Percentiles rank a stretch among this genome's conserved stretches.
phyloP scores from a whole-genome alignment of 2,888 invertebrate species.

The Andricus curvator region DNA sequence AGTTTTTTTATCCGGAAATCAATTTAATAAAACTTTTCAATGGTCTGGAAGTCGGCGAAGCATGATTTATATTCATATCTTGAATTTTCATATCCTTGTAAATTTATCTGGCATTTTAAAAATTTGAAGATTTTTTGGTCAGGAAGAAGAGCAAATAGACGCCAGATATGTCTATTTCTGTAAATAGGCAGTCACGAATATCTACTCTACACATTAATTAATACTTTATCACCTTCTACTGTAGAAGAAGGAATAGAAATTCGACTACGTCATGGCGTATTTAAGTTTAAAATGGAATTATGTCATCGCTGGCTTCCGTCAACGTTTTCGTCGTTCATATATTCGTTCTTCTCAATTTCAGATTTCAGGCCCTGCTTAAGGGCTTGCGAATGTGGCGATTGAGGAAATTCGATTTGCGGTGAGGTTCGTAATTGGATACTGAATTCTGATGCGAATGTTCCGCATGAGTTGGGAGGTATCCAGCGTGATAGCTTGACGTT shows the following conservation, averaged over 20 bases:
- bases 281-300: background rate
- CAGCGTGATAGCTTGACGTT: slow-evolving; percentile 28
- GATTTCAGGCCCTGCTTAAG: background rate
- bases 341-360: background rate
- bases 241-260: background rate
- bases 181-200: too few species aligned
- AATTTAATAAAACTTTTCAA: too few species aligned
- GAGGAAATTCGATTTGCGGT: slow-evolving; percentile 35
- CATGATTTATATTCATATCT: too few species aligned
- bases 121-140: too few species aligned
- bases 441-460: slow-evolving; percentile 37
- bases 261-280: background rate
- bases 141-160: too few species aligned
- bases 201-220: too few species aligned
- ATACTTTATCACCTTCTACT: background rate
- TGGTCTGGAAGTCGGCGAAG: too few species aligned
- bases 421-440: slow-evolving; percentile 31
- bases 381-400: slow-evolving; percentile 17
- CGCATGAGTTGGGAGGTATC: slow-evolving; percentile 28
- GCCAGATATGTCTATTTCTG: too few species aligned
- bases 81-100: too few species aligned
- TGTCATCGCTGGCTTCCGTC: background rate
- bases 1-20: too few species aligned
- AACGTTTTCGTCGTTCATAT: background rate
- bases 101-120: too few species aligned